phyloP scores from a whole-genome alignment of 2,888 invertebrate genomes.

The Automeris io region DNA sequence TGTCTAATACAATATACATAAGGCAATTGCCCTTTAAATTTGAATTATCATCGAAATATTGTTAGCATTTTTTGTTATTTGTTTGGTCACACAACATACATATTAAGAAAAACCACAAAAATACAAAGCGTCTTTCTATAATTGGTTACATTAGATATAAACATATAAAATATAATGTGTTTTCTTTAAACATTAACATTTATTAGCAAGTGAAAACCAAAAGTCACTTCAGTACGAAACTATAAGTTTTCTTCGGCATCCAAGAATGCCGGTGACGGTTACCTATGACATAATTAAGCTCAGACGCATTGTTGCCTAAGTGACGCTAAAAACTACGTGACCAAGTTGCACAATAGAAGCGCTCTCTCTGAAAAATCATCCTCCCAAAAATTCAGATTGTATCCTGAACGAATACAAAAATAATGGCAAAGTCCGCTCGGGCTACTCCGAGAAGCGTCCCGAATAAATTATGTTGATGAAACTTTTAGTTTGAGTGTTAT shows the following conservation, averaged over 20 bases:
- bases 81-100: no score
- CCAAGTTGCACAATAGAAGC: conserved; percentile 52
- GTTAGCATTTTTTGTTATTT: no score
- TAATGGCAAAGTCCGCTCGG: conserved; percentile 45
- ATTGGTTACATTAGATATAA: no score
- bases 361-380: conserved; percentile 52
- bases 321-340: conserved; percentile 70
- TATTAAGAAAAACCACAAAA: no score
- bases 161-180: no score
- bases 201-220: no score
- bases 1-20: no score
- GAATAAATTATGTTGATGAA: conserved; percentile 72
- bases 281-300: conserved; percentile 69
- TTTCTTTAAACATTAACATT: no score
- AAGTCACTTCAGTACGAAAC: conserved; percentile 3
- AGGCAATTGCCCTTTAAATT: no score
- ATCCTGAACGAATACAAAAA: conserved; percentile 57
- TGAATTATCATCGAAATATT: no score
- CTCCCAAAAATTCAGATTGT: conserved; percentile 47
- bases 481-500: conserved; percentile 58
- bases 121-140: no score
- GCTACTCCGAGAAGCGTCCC: conserved; percentile 52
- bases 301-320: conserved; percentile 59
- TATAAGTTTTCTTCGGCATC: conserved; percentile 16
- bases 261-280: conserved; percentile 26